phyloP scores from a whole-genome alignment of 2,888 invertebrate genomes.

The Eutolmus rufibarbis region DNA sequence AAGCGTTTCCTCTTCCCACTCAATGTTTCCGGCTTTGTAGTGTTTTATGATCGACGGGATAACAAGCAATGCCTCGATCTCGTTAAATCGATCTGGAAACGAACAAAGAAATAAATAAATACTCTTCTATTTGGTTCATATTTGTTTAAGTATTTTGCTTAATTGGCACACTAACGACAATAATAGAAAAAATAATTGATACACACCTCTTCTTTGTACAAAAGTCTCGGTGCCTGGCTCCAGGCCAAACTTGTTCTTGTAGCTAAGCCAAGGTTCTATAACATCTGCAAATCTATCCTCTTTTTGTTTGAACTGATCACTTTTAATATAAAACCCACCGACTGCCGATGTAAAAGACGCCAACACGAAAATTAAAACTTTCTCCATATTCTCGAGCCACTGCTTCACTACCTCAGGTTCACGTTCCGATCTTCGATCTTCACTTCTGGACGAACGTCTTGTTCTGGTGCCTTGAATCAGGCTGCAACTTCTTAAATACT shows the following conservation, averaged over 20 bases:
- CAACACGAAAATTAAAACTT: neutral
- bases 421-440: neutral
- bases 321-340: constrained; percentile 1
- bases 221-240: neutral
- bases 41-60: constrained; percentile 46
- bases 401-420: neutral
- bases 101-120: neutral
- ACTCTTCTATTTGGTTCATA: neutral
- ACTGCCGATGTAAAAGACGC: neutral
- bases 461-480: neutral
- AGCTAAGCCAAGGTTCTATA: neutral
- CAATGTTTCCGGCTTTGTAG: constrained; percentile 25
- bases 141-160: neutral
- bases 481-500: neutral
- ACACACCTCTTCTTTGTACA: neutral
- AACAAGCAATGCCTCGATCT: constrained; percentile 43
- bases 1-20: constrained; percentile 25
- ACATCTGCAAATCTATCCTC: neutral
- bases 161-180: neutral
- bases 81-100: constrained; percentile 23
- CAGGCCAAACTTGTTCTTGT: neutral
- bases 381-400: neutral
- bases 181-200: neutral
- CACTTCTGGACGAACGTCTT: neutral
- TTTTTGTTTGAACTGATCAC: neutral